Percentiles rank a stretch among this genome's conserved stretches.
These are phyloP conservation scores for Arrhopalites spinosus DNA, from an alignment of 2,888 invertebrate species.

Conservation along the genomic window DNA sequence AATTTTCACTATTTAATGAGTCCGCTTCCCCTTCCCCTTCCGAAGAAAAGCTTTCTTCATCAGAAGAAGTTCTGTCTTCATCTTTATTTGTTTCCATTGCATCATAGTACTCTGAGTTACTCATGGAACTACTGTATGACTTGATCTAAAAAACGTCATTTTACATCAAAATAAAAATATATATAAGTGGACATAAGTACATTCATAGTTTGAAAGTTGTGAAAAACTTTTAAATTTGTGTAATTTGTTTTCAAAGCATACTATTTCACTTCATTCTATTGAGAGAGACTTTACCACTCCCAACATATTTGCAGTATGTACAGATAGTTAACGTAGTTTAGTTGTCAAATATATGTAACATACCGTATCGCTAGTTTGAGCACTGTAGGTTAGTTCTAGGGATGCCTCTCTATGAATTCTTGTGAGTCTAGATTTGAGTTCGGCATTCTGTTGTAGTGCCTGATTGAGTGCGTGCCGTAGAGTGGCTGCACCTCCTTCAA, in stretches of 20 bases:
- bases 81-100: conserved; percentile 64
- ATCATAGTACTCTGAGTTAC: conserved; percentile 79
- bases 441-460: conserved; percentile 75
- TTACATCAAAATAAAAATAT: not conserved
- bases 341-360: not conserved
- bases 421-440: conserved; percentile 65
- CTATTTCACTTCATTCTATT: no score
- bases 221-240: no score
- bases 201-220: no score
- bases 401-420: conserved; percentile 59
- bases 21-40: conserved; percentile 56
- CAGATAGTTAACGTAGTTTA: no score
- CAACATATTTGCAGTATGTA: no score
- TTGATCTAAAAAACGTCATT: conserved; percentile 48
- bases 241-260: no score
- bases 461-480: conserved; percentile 68
- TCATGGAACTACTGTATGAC: conserved; percentile 73
- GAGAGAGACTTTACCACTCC: no score
- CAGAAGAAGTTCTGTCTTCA: conserved; percentile 55
- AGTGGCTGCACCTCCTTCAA: conserved; percentile 59
- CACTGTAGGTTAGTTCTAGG: conserved; percentile 68
- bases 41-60: conserved; percentile 56
- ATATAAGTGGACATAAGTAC: no score
- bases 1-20: conserved; percentile 55
- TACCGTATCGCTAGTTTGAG: conserved; percentile 58